Base-by-base conservation (phyloP, 2,797 vertebrate genomes). In the Knipowitschia caucasica region DNA sequence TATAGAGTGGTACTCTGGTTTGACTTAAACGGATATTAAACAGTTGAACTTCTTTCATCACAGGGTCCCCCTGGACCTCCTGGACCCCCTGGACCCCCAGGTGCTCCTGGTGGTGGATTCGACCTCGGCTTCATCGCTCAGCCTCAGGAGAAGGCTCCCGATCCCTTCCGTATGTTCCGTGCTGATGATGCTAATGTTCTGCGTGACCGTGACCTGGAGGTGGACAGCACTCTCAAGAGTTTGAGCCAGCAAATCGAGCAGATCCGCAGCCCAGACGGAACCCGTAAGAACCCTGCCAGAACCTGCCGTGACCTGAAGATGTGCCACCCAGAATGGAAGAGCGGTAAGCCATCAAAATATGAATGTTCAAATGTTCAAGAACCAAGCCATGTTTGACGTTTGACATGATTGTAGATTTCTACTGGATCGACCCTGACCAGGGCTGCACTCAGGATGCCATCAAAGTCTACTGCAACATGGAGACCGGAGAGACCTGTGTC, bases 361-460 rank as follows among this genome's bases (percentile, higher is more conserved):
- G n/a, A n/a, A n/a, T n/a, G n/a, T 36, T 17, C 6, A 2, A 2
- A 5, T 24, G 18, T 10, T 26, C 7, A 35, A 26, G 30, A 12
- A 42, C 25, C 3, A 23, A 1, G 4, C 20, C 15, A 12, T 33
- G 12, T 0, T 38, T 62, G 38, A 68, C 1, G 4, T 23, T 35
- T 20, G 24, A 27, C 9, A 5, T 66, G 18, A 14, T 54, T 65
- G 61, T 62, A 95, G 96, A 94, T 0, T 90, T 96, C 80, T 99
- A 98, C 91, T 99, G 93, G 94, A 98, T 99, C 30, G 96, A 99
- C 85, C 96, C 96, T 68, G 97, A 98, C 92, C 95, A 98, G 91
- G 96, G 96, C 82, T 95, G 95, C 91, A 92, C 87, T 86, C 91
- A 94, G 87, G 96, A 99, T 0, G 91, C 95, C 90, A 96, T 98